Evolutionary conservation across 2,113 vertebrate genomes (phyloP).

Genomic region (Casuarius casuarius): DNA sequence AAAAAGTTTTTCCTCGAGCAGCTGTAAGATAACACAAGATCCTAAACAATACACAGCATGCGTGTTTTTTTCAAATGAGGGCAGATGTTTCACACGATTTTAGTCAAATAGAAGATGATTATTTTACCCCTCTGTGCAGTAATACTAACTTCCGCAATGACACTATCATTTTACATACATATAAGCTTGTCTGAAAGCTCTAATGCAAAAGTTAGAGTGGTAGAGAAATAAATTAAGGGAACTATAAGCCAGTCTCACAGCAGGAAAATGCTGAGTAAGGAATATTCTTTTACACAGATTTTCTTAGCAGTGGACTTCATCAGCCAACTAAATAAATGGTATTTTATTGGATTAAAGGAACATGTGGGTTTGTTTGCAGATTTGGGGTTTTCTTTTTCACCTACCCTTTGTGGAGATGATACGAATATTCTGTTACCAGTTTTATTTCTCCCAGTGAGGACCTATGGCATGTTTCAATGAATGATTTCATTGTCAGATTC

Average conservation of each 20-base stretch:
- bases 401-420: rapidly evolving
- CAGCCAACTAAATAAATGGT: not conserved
- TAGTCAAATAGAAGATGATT: not conserved
- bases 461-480: not conserved
- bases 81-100: not conserved
- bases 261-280: not conserved
- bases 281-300: not conserved
- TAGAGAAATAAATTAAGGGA: not conserved
- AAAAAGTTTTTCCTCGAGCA: not conserved
- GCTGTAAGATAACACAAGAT: not conserved
- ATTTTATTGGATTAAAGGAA: not conserved
- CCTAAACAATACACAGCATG: not conserved
- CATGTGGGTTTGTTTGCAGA: not conserved
- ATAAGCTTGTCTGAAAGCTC: not conserved
- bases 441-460: not conserved
- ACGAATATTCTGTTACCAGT: not conserved
- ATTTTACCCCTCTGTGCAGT: not conserved
- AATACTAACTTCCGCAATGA: not conserved
- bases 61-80: not conserved
- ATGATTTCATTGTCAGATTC: not conserved
- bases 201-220: not conserved
- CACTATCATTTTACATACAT: not conserved
- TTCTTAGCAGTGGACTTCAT: not conserved
- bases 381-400: not conserved
- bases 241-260: not conserved